phyloP scores from a whole-genome alignment of 2,113 vertebrate genomes.

The Chloropsis hardwickii region DNA sequence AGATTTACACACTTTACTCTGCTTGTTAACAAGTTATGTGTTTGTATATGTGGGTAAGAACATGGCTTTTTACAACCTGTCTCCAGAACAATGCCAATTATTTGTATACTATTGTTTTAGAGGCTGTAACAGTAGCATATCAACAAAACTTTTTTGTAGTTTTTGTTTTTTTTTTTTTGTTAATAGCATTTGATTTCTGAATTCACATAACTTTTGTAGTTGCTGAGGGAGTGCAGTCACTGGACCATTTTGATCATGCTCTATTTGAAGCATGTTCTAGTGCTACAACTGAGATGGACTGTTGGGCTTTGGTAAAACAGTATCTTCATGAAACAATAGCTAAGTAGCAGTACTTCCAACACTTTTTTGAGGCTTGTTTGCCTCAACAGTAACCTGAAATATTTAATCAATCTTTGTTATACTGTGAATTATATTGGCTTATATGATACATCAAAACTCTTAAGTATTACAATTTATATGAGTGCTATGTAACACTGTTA shows the following conservation, averaged over 20 bases:
- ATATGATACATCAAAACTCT: background rate
- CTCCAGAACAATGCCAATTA: background rate
- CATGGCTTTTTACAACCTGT: background rate
- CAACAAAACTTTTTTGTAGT: background rate
- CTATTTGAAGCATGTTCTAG: background rate
- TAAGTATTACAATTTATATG: background rate
- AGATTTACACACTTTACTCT: background rate
- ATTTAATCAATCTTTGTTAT: background rate
- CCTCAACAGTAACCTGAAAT: background rate
- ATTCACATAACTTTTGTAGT: background rate
- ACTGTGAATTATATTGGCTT: background rate
- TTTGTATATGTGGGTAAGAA: background rate
- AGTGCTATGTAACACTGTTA: background rate
- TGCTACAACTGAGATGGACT: background rate
- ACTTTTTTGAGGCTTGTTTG: background rate
- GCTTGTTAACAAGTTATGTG: background rate
- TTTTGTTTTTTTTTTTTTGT: background rate
- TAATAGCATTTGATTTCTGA: background rate
- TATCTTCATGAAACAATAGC: background rate
- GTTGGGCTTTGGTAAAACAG: background rate
- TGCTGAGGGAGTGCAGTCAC: background rate
- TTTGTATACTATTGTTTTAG: background rate
- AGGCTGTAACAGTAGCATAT: background rate
- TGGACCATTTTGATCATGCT: background rate
- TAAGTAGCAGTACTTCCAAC: background rate